Base-by-base conservation (phyloP, 2,113 vertebrate genomes). In the Murina feae region DNA sequence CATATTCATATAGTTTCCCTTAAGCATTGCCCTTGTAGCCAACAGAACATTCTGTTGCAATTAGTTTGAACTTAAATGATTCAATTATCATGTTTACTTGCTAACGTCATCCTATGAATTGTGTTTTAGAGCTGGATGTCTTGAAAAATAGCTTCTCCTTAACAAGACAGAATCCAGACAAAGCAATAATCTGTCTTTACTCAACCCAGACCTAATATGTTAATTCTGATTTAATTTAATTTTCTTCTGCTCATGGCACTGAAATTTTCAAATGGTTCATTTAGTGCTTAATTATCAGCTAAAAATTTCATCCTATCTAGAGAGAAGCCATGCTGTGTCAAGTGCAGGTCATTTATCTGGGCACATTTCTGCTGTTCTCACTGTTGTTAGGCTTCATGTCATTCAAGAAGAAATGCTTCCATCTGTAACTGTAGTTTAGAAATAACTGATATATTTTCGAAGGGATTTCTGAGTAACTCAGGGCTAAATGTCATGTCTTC, bases 281-380 rank as follows among this genome's bases (percentile, higher is more conserved):
- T 98, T 98, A 72, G 66, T 98, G 94, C 97, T 97, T 98, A 98
- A 98, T 98, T 98, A 97, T 98, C 96, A 92, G 97, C 96, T 92
- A 97, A 97, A 93, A 87, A 72, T 97, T 97, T 97, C 91, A 94
- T 89, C 97, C 55, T 94, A 39, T 94, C 96, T 97, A 92, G 81
- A 96, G 95, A 97, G 91, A 65, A 80, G 79, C 91, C 93, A 78
- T 83, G 86, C 92, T 97, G 93, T 63, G 37, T 97, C 94, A 96
- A 98, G 81, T 92, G 47, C 47, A 96, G 96, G 96, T 78, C 94
- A 87, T 97, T 98, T 85, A 90, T 97, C 84, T 93, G 83, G 65
- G 55, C 90, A 85, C 25, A 44, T 92, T 97, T 96, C 92, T 92
- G 66, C 53, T 88, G 86, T 95, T 97, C 84, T 92, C 37, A 32